Conservation (phyloP, 2,797 vertebrate genomes). For the Smutsia temminckii region DNA sequence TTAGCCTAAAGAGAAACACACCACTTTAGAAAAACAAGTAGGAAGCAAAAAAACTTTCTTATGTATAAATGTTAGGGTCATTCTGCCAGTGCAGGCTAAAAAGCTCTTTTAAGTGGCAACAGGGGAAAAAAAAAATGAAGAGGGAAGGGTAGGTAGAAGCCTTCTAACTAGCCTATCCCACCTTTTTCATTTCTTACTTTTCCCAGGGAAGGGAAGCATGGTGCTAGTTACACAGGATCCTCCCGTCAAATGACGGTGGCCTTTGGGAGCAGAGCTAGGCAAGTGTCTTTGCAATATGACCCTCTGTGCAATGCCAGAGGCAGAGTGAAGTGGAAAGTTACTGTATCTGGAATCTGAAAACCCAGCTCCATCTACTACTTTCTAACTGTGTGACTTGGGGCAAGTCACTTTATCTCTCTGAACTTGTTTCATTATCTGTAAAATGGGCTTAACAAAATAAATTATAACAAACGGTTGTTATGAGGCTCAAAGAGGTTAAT, state of each 20-base stretch:
- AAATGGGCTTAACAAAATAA: background rate
- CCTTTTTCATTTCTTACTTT: background rate
- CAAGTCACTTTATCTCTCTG: background rate
- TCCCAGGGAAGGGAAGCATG: background rate
- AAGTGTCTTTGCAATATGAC: background rate
- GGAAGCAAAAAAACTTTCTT: constrained; percentile 29
- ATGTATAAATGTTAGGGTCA: background rate
- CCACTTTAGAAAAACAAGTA: background rate
- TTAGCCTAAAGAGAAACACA: constrained; percentile 29
- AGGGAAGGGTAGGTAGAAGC: background rate
- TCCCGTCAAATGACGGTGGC: background rate
- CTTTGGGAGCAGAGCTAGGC: background rate
- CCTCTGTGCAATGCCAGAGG: background rate
- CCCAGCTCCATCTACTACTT: background rate
- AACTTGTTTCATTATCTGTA: background rate
- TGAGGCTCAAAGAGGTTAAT: background rate
- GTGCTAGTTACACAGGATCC: background rate
- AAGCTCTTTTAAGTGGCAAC: background rate
- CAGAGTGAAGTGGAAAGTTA: background rate
- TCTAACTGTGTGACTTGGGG: background rate
- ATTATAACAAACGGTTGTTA: background rate
- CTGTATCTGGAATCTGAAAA: background rate
- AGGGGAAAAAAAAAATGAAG: background rate
- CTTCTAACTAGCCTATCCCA: background rate
- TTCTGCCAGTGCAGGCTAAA: background rate